phyloP scores from a whole-genome alignment of 2,888 invertebrate genomes.

The Andrena chrysosceles region DNA sequence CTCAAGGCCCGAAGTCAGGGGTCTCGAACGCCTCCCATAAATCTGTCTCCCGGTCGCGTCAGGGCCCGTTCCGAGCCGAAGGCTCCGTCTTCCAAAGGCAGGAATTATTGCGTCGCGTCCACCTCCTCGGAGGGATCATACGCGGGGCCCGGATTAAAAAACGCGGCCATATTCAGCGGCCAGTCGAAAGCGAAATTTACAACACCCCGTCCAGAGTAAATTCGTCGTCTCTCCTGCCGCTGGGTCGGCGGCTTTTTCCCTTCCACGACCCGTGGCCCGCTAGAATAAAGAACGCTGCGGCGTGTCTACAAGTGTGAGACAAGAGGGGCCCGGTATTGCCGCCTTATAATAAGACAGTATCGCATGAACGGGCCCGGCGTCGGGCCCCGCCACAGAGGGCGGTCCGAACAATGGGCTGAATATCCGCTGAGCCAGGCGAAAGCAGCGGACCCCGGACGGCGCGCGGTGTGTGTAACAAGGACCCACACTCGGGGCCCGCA shows the following conservation, averaged over 20 bases:
- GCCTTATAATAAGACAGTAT: conserved; percentile 83
- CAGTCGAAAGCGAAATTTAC: conserved; percentile 53
- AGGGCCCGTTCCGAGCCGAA: background rate
- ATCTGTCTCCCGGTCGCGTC: conserved; percentile 11
- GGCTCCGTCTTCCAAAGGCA: background rate
- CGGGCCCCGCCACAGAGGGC: conserved; percentile 75
- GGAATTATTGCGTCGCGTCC: conserved; percentile 39
- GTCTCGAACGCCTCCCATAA: conserved; percentile 5
- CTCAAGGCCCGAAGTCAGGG: background rate
- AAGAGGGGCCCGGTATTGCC: conserved; percentile 78
- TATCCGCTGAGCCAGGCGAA: conserved; percentile 57
- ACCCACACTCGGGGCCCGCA: conserved; percentile 26
- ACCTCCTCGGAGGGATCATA: conserved; percentile 26
- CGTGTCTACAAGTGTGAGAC: conserved; percentile 78
- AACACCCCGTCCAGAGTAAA: conserved; percentile 45
- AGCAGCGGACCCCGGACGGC: conserved; percentile 2
- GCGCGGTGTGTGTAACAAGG: conserved; percentile 67
- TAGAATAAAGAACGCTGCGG: conserved; percentile 68
- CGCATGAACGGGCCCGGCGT: conserved; percentile 77
- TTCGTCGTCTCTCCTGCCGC: conserved; percentile 18
- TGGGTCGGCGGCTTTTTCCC: conserved; percentile 38
- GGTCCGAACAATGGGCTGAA: conserved; percentile 78
- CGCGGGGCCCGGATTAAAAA: conserved; percentile 10
- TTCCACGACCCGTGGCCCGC: conserved; percentile 40
- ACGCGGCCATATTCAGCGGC: conserved; percentile 38